Base-by-base conservation (phyloP, 1,140 invertebrate genomes). In the Leucophenga varia region DNA sequence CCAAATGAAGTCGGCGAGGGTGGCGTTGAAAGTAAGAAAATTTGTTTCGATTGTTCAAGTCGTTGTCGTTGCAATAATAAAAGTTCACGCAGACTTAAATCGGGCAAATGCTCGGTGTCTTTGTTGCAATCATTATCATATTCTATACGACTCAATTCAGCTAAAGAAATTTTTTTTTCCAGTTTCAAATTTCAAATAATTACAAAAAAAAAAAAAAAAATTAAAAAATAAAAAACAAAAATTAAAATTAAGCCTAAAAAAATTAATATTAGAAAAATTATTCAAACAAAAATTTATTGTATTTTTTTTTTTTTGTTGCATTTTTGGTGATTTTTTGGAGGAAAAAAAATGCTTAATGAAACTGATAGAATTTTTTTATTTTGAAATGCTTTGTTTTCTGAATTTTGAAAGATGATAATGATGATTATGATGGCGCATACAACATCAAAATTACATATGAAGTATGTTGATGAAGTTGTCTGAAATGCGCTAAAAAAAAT, bases 1-100 rank as follows among this genome's bases (percentile, higher is more conserved):
- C 64, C 57, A 30, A 60, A 61, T 36, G 68, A 68, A 13, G 56
- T 65, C 41, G 68, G 64, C 35, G 64, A 60, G 46, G 69, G 57
- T 45, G 69, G 64, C 52, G 69, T 57, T 59, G 69, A 72, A 69
- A 72, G 61, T 56, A 72, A 57, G 70, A 72, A 72, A 64, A 64
- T 63, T 69, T 72, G 64, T 69, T 72, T 72, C 47, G 69, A 72
- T 72, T 64, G 57, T 48, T 72, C 61, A 45, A 57, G 61, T 13
- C 69, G 64, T 54, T 69, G 69, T 55, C 69, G 53, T 50, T 72
- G 68, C 19, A 72, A 57, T 42, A 64, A 52, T 52, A 72, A 58
- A 43, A 72, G 58, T 57, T 72, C 64, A 55, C 54, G 69, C 52
- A 72, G 58, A 54, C 55, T 55, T 43, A 59, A 45, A 39, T 53